Conservation (phyloP, 2,888 invertebrate species). For the Asteroscopus sphinx region DNA sequence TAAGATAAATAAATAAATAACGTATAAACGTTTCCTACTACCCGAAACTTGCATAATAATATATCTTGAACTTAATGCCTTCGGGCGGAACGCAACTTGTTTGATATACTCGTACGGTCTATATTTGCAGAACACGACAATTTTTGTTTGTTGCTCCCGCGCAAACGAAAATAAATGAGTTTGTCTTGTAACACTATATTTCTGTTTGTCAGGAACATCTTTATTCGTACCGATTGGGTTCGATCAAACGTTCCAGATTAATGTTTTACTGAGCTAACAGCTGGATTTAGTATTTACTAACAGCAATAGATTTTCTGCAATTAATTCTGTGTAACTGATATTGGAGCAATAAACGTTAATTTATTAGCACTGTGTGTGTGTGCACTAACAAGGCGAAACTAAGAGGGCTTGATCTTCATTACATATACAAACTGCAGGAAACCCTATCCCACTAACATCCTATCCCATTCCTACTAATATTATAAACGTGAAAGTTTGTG, state of each 20-base stretch:
- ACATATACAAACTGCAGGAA: no score
- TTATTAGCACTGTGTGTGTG: not conserved
- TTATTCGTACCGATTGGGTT: slow-evolving; percentile 25
- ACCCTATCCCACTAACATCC: no score
- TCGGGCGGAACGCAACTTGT: slow-evolving; percentile 38
- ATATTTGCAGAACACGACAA: slow-evolving; percentile 63
- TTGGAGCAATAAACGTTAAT: slow-evolving; percentile 10
- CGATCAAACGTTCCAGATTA: slow-evolving; percentile 34
- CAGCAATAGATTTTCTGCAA: slow-evolving; percentile 29
- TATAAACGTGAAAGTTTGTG: no score
- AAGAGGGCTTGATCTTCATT: no score
- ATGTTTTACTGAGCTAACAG: slow-evolving; percentile 24
- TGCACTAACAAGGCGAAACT: no score
- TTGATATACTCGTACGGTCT: no score
- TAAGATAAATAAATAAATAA: not conserved
- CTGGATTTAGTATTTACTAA: slow-evolving; percentile 13
- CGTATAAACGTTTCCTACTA: slow-evolving; percentile 15
- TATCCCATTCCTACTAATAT: no score
- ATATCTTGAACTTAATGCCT: slow-evolving; percentile 33
- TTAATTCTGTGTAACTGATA: slow-evolving; percentile 17
- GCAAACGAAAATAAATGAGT: slow-evolving; percentile 66
- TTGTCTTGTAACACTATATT: slow-evolving; percentile 57
- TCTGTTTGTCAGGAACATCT: slow-evolving; percentile 32
- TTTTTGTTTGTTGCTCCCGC: slow-evolving; percentile 63
- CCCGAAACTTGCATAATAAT: slow-evolving; percentile 27